Conservation (phyloP, 2,113 vertebrate genomes). For the Sinosuthora webbiana region DNA sequence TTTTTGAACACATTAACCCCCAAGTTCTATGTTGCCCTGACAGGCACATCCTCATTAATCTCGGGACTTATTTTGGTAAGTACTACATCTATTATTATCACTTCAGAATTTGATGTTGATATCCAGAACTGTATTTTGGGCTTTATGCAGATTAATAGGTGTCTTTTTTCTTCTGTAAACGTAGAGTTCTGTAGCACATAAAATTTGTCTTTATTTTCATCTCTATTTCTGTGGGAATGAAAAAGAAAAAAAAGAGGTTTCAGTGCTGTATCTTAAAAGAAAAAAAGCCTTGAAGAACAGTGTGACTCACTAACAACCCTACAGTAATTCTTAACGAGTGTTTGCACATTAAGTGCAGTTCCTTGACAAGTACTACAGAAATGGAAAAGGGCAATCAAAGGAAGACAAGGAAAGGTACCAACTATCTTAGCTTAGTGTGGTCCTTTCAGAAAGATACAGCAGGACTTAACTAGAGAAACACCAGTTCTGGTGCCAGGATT, state of each 20-base stretch:
- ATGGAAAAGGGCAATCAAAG: neutral
- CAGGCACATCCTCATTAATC: conserved; percentile 96
- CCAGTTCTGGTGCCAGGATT: neutral
- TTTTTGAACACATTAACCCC: conserved; percentile 98
- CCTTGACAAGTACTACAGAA: neutral
- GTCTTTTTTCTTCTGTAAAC: neutral
- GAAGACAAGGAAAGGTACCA: neutral
- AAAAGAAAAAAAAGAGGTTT: neutral
- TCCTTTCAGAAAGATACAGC: neutral
- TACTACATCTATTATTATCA: conserved; percentile 37
- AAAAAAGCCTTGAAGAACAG: neutral
- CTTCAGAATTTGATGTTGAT: neutral
- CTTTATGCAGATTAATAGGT: neutral
- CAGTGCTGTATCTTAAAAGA: neutral
- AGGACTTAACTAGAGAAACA: neutral
- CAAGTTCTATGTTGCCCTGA: conserved; percentile 98
- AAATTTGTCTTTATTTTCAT: neutral
- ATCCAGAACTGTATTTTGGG: neutral
- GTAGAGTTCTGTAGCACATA: neutral
- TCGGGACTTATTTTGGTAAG: conserved; percentile 99
- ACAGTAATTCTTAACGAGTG: neutral
- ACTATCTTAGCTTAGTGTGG: neutral
- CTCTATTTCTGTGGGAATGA: neutral
- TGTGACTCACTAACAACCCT: neutral
- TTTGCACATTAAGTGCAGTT: neutral